These are phyloP conservation scores for Chelon labrosus DNA, from an alignment of 2,797 vertebrate species.

Conservation along the genomic window DNA sequence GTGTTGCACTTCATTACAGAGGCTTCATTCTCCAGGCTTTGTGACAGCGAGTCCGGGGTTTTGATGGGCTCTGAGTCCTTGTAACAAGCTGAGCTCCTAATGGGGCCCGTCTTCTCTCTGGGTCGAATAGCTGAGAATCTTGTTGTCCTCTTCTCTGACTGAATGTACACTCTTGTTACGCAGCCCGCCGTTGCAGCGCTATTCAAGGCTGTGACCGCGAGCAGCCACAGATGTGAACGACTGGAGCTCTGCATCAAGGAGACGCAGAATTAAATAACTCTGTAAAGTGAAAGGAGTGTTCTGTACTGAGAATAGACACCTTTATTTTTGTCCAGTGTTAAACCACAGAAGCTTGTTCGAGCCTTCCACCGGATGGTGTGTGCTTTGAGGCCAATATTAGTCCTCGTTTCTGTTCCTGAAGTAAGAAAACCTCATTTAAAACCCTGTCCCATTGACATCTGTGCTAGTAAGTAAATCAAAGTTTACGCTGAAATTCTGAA, in stretches of 20 bases:
- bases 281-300: not conserved
- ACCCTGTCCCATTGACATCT: too few relatives aligned
- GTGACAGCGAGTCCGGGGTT: conserved; percentile 53
- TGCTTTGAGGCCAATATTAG: not conserved
- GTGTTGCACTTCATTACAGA: conserved; percentile 67
- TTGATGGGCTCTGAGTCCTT: conserved; percentile 62
- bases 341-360: too few relatives aligned
- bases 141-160: conserved; percentile 9
- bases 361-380: not conserved
- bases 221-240: not conserved
- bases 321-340: not conserved
- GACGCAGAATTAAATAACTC: not conserved
- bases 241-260: not conserved
- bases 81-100: conserved; percentile 33
- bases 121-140: not conserved
- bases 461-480: too few relatives aligned
- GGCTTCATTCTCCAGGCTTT: conserved; percentile 53
- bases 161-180: not conserved
- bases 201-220: not conserved
- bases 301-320: not conserved
- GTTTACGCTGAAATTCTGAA: too few relatives aligned
- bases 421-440: too few relatives aligned
- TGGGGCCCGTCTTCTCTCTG: conserved; percentile 19
- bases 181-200: not conserved
- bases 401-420: too few relatives aligned